phyloP scores from a whole-genome alignment of 2,797 vertebrate species.

The Nasua narica region DNA sequence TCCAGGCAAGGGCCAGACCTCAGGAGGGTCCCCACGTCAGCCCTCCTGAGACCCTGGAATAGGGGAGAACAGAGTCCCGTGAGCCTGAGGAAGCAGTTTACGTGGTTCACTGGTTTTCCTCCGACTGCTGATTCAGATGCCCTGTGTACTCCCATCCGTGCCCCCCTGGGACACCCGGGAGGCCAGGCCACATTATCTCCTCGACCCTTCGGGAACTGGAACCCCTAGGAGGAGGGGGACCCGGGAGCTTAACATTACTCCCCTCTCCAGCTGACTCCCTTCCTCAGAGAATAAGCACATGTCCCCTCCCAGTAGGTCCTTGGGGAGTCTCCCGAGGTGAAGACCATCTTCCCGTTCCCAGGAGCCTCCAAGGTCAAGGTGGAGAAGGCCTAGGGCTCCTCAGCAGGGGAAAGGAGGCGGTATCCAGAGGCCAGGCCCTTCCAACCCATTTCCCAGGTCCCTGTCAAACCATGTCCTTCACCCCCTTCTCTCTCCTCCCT shows the following conservation, averaged over 20 bases:
- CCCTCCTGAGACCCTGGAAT: background rate
- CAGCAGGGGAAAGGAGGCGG: background rate
- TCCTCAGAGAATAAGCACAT: background rate
- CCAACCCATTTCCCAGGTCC: background rate
- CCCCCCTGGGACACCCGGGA: background rate
- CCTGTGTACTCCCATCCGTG: fast-evolving
- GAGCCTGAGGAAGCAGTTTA: background rate
- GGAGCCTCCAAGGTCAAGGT: background rate
- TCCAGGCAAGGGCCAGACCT: background rate
- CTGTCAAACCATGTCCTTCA: background rate
- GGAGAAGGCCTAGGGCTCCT: slow-evolving; percentile 24
- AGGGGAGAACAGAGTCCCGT: background rate
- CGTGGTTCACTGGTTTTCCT: background rate
- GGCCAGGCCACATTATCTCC: background rate
- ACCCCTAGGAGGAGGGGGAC: background rate
- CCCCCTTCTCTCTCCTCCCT: background rate
- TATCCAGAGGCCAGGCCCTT: slow-evolving; percentile 38
- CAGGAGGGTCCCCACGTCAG: background rate
- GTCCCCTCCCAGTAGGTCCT: background rate
- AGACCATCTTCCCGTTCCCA: background rate
- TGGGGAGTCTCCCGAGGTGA: background rate
- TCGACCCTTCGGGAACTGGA: background rate
- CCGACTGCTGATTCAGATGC: background rate
- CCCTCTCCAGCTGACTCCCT: background rate
- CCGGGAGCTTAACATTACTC: background rate